Evolutionary conservation across 2,797 vertebrate species (phyloP).

Genomic region (Pachyuromys duprasi): DNA sequence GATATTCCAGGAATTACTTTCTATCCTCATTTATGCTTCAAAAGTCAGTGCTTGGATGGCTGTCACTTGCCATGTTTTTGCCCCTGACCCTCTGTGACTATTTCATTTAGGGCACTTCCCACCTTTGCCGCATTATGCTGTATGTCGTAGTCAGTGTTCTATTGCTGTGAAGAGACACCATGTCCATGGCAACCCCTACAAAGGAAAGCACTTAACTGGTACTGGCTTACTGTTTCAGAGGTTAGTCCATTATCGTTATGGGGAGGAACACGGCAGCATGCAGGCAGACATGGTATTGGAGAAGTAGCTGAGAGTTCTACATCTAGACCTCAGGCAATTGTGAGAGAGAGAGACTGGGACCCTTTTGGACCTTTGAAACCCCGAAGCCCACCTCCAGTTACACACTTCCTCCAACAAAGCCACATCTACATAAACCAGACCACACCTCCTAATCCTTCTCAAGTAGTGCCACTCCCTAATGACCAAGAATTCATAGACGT

Average conservation of each 20-base stretch:
- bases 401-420: background rate
- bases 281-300: background rate
- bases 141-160: background rate
- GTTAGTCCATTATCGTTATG: background rate
- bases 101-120: background rate
- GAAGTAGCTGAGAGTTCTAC: background rate
- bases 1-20: background rate
- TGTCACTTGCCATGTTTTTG: too few relatives aligned
- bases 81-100: rapidly evolving
- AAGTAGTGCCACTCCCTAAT: background rate
- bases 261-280: background rate
- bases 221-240: background rate
- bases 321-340: background rate
- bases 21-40: background rate
- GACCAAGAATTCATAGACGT: too few relatives aligned
- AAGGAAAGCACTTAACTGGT: background rate
- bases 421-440: background rate
- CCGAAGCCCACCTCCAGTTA: background rate
- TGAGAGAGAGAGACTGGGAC: background rate
- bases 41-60: background rate
- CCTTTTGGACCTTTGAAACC: background rate
- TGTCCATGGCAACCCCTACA: background rate
- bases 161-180: background rate
- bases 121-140: background rate
- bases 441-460: background rate